Base-by-base conservation (phyloP, 2,888 invertebrate genomes). In the Branchellion lobata region DNA sequence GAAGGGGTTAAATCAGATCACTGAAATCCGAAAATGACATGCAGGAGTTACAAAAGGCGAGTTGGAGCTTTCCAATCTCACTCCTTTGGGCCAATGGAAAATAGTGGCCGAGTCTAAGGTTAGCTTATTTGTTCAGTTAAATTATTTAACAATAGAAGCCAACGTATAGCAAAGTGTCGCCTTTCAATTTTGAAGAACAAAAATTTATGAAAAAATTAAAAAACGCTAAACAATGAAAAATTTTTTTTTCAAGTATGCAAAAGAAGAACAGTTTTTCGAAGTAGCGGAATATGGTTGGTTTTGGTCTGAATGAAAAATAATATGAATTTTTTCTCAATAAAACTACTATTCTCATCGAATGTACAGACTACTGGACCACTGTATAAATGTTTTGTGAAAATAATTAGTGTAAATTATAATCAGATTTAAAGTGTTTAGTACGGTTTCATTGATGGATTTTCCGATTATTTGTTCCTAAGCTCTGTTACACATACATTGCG, bases 251-350 rank as follows among this genome's bases (percentile, higher is more conserved):
- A 27, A 79, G 79, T 69, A 36, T 29, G 51, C 40, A n/a, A 24
- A 69, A 47, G 40, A 33, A 33, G 51, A 72, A 51, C 69, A 79
- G 40, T 34, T 29, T 33, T 72, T 79, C 72, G 31, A 79, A 69
- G 79, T 79, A 34, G 72, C 40, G 21, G 79, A 79, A 72, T 79
- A 79, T 47, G 79, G 79, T 78, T 27, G 14, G 69, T 69, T 33
- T 40, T 33, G 11, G 31, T 34, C 18, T 33, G 11, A 18, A 73
- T 8, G 8, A 40, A 18, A 21, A 71, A 18, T 14, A 18, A 57
- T 57, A 5, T 18, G 14, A 57, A n/a, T 18, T 18, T 24, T 14
- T 18, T 3, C 14, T 57, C 24, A 47, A 18, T 47, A 14, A 14
- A 18, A 18, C 18, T 14, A n/a, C n/a, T n/a, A n/a, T n/a, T n/a